These are phyloP conservation scores for Galago senegalensis DNA, from an alignment of 2,797 vertebrate genomes.

Conservation along the genomic window DNA sequence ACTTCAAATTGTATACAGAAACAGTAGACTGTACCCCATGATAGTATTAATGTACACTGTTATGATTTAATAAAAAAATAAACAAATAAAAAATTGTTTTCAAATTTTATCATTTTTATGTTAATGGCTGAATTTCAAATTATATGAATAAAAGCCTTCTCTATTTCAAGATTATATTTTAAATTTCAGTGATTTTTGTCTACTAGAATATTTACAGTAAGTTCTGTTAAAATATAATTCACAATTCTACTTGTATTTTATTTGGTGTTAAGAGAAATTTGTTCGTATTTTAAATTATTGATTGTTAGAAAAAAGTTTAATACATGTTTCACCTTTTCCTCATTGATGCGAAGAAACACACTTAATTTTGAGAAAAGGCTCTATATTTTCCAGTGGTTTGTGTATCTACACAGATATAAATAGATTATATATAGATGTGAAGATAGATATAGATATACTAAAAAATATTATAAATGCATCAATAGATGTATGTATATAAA, in stretches of 20 bases:
- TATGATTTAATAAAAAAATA: too few species aligned
- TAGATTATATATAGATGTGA: not conserved
- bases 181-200: not conserved
- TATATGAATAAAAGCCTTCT: not conserved
- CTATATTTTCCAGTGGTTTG: not conserved
- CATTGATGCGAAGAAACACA: not conserved
- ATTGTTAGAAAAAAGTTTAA: not conserved
- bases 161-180: not conserved
- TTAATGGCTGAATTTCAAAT: not conserved
- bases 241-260: not conserved
- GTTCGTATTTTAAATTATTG: not conserved
- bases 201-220: not conserved
- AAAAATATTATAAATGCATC: too few species aligned
- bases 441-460: not conserved
- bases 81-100: not conserved
- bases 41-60: too few species aligned
- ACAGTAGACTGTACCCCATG: too few species aligned
- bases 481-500: not conserved
- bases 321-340: not conserved
- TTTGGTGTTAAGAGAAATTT: not conserved
- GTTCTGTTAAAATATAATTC: not conserved
- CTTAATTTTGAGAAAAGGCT: not conserved
- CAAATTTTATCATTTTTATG: not conserved
- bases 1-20: too few species aligned
- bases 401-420: not conserved